Evolutionary conservation across 2,797 vertebrate genomes (phyloP).

Genomic region (Tauraco hartlaubi): DNA sequence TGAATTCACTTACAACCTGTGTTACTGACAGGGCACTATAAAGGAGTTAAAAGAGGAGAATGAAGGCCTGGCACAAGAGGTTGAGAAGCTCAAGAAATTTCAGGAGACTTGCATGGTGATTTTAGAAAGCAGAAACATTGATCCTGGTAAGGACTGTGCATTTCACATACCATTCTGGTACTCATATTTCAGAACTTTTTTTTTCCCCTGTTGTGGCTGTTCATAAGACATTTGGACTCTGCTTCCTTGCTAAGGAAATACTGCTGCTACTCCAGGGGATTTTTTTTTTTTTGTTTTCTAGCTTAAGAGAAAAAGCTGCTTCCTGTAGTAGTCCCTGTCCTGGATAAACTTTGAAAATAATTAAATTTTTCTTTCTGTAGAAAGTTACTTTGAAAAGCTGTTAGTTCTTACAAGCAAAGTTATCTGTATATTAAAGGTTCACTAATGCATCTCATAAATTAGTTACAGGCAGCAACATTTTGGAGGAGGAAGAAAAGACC

Average conservation of each 20-base stretch:
- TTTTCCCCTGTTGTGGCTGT: background rate
- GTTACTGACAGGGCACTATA: conserved; percentile 21
- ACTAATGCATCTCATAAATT: background rate
- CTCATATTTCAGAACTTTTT: background rate
- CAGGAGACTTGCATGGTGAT: conserved; percentile 75
- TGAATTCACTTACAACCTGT: background rate
- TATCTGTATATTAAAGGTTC: background rate
- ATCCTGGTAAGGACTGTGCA: conserved; percentile 68
- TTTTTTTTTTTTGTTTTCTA: no score
- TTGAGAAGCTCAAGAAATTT: conserved; percentile 77
- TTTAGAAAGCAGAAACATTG: conserved; percentile 74
- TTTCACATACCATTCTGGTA: background rate
- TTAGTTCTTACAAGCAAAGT: background rate
- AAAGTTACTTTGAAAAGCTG: background rate
- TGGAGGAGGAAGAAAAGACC: conserved; percentile 43
- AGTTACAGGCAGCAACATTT: conserved; percentile 66
- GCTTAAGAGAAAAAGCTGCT: background rate
- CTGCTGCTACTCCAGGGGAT: background rate
- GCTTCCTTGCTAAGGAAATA: background rate
- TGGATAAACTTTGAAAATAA: background rate
- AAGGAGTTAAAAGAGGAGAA: conserved; percentile 42
- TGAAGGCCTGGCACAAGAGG: conserved; percentile 63
- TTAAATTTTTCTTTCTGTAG: background rate
- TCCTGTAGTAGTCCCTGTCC: background rate
- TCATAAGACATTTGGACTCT: background rate